A percentile compares a stretch with the other conserved stretches of the same genome.
These are phyloP conservation scores for Spilarctia lutea DNA, from an alignment of 2,888 invertebrate genomes.

Conservation along the genomic window DNA sequence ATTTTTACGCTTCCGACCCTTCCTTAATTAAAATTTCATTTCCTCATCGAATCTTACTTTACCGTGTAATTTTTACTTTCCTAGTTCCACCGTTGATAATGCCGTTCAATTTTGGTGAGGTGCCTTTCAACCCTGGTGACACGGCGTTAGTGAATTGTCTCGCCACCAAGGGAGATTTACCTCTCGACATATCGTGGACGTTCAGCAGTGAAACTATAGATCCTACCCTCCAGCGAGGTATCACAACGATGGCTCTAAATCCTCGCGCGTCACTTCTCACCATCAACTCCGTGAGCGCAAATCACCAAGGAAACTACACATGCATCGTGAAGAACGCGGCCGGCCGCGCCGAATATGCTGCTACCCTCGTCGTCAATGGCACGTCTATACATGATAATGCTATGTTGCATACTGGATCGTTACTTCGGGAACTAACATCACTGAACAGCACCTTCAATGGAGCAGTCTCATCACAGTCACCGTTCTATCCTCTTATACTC, in stretches of 20 bases:
- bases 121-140: conserved; percentile 90
- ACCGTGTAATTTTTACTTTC: conserved; percentile 78
- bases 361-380: conserved; percentile 90
- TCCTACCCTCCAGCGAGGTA: conserved; percentile 83
- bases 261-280: conserved; percentile 89
- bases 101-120: conserved; percentile 91
- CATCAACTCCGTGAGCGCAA: conserved; percentile 89
- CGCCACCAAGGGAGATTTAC: conserved; percentile 89
- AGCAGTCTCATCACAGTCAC: conserved; percentile 69
- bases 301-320: conserved; percentile 89
- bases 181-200: conserved; percentile 91
- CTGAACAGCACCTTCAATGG: conserved; percentile 70
- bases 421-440: conserved; percentile 80
- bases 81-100: conserved; percentile 90
- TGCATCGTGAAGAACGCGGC: conserved; percentile 89
- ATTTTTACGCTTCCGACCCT: conserved; percentile 51
- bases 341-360: conserved; percentile 87
- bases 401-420: conserved; percentile 55
- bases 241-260: conserved; percentile 84
- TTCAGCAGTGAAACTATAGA: conserved; percentile 89
- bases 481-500: conserved; percentile 63
- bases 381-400: conserved; percentile 68
- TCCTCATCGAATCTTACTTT: conserved; percentile 61
- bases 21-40: conserved; percentile 46
- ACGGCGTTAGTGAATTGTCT: conserved; percentile 84